A percentile compares a stretch with the other conserved stretches of the same genome.
Conservation (phyloP, 2,888 invertebrate genomes). For the Dicyrtomina minuta region DNA sequence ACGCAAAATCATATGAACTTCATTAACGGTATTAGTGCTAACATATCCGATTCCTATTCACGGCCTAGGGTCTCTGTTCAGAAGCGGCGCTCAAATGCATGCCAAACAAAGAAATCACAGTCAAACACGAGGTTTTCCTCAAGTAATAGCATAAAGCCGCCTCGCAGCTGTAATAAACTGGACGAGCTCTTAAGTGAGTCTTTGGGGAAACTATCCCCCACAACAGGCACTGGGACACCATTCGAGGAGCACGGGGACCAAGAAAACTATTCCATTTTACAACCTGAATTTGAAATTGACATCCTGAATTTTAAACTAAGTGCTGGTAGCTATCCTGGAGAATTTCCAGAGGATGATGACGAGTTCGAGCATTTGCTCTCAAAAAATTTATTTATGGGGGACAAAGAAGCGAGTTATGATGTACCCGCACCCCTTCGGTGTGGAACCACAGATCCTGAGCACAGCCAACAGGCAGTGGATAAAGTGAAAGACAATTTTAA, state of each 20-base stretch:
- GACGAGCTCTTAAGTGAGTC: too few species aligned
- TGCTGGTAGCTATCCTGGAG: neutral
- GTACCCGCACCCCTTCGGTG: neutral
- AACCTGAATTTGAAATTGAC: too few species aligned
- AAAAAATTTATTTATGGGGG: neutral
- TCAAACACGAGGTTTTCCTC: too few species aligned
- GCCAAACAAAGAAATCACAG: too few species aligned
- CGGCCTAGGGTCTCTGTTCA: neutral
- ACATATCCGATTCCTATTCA: neutral
- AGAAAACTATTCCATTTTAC: too few species aligned
- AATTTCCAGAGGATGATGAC: neutral
- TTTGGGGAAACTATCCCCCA: too few species aligned
- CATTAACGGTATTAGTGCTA: neutral
- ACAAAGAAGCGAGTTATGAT: neutral
- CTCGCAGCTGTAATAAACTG: too few species aligned
- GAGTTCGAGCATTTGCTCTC: constrained; percentile 12
- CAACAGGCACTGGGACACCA: neutral
- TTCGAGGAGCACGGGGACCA: neutral
- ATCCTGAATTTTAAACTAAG: neutral
- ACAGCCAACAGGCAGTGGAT: too few species aligned
- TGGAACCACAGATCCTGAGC: neutral
- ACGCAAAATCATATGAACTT: neutral
- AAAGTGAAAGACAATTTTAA: too few species aligned
- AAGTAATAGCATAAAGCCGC: too few species aligned
- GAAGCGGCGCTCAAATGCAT: too few species aligned